Percentiles rank a stretch among this genome's conserved stretches.
Conservation (phyloP, 2,797 vertebrate species). For the Acestrorhynchus altus region DNA sequence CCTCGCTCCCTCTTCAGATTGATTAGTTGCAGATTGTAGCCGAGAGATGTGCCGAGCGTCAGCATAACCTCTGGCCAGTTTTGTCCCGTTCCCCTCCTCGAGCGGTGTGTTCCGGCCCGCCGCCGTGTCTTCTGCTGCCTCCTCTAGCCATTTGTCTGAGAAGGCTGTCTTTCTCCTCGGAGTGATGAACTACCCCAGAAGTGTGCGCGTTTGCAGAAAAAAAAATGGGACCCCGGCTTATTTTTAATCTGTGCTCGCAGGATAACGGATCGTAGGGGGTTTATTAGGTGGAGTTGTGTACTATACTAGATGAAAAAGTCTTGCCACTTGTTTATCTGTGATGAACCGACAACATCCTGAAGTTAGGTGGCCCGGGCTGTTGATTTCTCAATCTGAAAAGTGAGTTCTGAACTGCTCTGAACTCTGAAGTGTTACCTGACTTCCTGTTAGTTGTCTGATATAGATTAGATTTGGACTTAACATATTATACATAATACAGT, state of each 20-base stretch:
- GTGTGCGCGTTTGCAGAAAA: slow-evolving; percentile 52
- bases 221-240: slow-evolving; percentile 73
- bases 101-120: slow-evolving; percentile 72
- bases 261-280: slow-evolving; percentile 76
- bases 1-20: slow-evolving; percentile 81
- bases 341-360: neutral
- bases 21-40: slow-evolving; percentile 83
- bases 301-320: slow-evolving; percentile 1
- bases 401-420: neutral
- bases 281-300: slow-evolving; percentile 70
- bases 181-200: slow-evolving; percentile 84
- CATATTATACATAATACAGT: too few relatives aligned
- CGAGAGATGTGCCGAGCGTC: slow-evolving; percentile 84
- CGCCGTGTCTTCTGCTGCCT: slow-evolving; percentile 75
- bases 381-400: neutral
- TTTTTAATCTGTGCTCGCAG: slow-evolving; percentile 82
- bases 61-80: slow-evolving; percentile 83
- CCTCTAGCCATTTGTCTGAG: slow-evolving; percentile 79
- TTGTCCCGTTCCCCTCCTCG: slow-evolving; percentile 74
- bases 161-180: slow-evolving; percentile 78
- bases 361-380: neutral
- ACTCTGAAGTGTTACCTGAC: neutral
- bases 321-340: slow-evolving; percentile 3
- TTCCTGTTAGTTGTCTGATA: too few relatives aligned
- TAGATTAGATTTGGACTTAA: neutral